phyloP scores from a whole-genome alignment of 2,113 vertebrate genomes.

The Empidonax alnorum region DNA sequence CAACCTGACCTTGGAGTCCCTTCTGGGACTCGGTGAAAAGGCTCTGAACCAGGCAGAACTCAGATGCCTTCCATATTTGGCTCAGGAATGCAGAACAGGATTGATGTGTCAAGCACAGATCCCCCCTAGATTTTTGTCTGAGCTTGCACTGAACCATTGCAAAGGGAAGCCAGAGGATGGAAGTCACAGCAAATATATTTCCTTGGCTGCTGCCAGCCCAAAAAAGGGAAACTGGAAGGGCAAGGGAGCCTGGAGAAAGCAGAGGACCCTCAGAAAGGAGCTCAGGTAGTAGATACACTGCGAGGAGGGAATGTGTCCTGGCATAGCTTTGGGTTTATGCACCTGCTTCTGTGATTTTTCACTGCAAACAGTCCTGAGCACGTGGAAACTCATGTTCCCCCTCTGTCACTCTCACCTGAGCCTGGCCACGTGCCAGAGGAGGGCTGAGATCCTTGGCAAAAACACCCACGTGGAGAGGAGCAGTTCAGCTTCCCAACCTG shows the following conservation, averaged over 20 bases:
- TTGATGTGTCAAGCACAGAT: background rate
- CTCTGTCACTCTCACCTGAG: rapidly evolving
- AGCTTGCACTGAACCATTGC: background rate
- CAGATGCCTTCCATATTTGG: background rate
- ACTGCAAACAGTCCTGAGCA: background rate
- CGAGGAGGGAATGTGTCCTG: background rate
- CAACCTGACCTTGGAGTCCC: background rate
- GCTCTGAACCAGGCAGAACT: background rate
- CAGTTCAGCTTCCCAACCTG: background rate
- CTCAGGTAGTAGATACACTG: background rate
- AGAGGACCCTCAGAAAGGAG: background rate
- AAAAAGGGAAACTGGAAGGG: background rate
- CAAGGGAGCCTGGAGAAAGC: background rate
- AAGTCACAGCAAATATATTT: background rate
- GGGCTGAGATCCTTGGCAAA: background rate
- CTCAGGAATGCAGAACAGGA: background rate
- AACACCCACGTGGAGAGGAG: background rate
- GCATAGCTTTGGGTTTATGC: background rate
- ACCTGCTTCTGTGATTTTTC: background rate
- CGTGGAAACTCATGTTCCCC: background rate
- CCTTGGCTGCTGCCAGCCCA: background rate
- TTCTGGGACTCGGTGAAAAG: background rate
- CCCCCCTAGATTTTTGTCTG: background rate
- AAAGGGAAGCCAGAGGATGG: background rate
- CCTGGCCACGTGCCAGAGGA: background rate